Base-by-base conservation (phyloP, 2,888 invertebrate genomes). In the Dimorphilus gyrociliatus region DNA sequence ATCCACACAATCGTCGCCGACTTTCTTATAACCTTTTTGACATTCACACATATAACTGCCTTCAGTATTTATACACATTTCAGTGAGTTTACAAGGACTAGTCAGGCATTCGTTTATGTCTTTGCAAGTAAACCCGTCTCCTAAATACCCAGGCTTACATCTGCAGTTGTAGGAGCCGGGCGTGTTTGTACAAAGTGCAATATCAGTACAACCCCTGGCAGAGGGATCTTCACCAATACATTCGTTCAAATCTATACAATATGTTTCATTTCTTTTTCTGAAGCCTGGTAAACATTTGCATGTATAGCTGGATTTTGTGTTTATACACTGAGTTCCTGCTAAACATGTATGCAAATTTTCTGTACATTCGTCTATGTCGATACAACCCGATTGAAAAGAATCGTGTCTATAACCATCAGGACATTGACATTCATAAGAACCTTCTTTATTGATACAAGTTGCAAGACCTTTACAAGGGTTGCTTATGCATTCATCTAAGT, bases 241-340 rank as follows among this genome's bases (percentile, higher is more conserved):
- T n/a, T 29, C 29, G 19, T 29, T 16, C 14, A 29, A 14, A 25
- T 29, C 29, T 29, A 4, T 19, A 27, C 25, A 25, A 4, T 15
- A 16, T 10, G 16, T 10, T 15, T 8, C 13, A 2, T 12, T 16
- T 25, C n/a, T 25, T 15, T 10, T 10, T 2, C 16, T 25, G 25
- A 25, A 25, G 25, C 25, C 25, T 8, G 16, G 3, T 10, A 8
- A 16, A 25, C 25, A 25, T 16, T 12, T 15, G 16, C 25, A 25
- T 3, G 25, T 16, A 16, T 25, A 25, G 10, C 16, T 16, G 25
- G 16, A 15, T 3, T 8, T 3, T 12, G 25, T n/a, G 12, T 25
- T 25, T 15, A 25, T 16, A 25, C 25, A 25, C 12, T n/a, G n/a
- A n/a, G n/a, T n/a, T n/a, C n/a, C n/a, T n/a, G n/a, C n/a, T n/a